Evolutionary conservation across 1,140 invertebrate species (phyloP).

Genomic region (Zaprionus camerounensis): DNA sequence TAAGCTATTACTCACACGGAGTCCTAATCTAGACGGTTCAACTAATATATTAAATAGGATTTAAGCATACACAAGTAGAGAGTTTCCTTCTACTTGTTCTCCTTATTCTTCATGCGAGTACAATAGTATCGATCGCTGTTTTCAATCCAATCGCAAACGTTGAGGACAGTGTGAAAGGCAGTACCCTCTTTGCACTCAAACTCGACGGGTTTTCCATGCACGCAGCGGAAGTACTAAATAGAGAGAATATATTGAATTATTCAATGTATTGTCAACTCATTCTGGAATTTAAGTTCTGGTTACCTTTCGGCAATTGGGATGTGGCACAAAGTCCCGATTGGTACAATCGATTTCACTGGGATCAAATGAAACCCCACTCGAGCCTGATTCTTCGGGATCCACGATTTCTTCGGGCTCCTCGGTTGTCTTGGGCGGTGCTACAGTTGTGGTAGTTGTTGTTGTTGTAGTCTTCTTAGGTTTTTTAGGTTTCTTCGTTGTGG

Average conservation of each 20-base stretch:
- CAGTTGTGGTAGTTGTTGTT: slow-evolving; percentile 54
- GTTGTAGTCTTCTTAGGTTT: slow-evolving; percentile 66
- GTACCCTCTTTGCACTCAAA: slow-evolving; percentile 90
- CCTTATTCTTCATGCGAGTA: slow-evolving; percentile 60
- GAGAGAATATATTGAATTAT: not conserved
- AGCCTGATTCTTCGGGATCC: slow-evolving; percentile 40
- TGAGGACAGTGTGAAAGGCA: slow-evolving; percentile 88
- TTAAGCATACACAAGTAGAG: slow-evolving; percentile 18
- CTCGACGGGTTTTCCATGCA: slow-evolving; percentile 89
- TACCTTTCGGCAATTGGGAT: slow-evolving; percentile 87
- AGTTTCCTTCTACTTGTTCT: slow-evolving; percentile 40
- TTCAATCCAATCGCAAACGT: slow-evolving; percentile 92
- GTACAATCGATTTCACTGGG: slow-evolving; percentile 85
- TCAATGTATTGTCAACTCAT: not conserved
- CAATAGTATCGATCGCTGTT: slow-evolving; percentile 87
- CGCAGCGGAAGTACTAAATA: slow-evolving; percentile 91
- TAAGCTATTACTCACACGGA: slow-evolving; percentile 17
- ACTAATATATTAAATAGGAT: slow-evolving; percentile 35
- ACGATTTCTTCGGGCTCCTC: slow-evolving; percentile 51
- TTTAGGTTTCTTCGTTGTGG: slow-evolving; percentile 73
- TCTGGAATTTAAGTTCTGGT: not conserved
- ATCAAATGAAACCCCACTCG: slow-evolving; percentile 49
- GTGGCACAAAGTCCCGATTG: slow-evolving; percentile 88
- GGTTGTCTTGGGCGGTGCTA: slow-evolving; percentile 44
- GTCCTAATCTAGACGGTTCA: slow-evolving; percentile 16